These are phyloP conservation scores for Micrasema minimum DNA, from an alignment of 1,140 invertebrate genomes.

Conservation along the genomic window DNA sequence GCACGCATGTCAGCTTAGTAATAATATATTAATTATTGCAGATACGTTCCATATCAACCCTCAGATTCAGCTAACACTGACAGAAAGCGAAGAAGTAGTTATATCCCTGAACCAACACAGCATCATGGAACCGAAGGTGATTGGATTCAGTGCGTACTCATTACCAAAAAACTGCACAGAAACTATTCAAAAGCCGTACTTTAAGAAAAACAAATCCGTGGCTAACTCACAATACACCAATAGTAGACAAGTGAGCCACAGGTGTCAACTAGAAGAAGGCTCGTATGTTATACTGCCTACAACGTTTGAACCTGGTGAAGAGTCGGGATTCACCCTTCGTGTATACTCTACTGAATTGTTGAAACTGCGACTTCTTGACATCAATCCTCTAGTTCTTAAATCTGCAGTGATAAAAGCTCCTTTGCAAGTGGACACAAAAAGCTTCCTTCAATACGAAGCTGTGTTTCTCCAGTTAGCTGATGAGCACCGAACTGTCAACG, in stretches of 20 bases:
- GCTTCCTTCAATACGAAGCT: conserved; percentile 87
- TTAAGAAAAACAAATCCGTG: conserved; percentile 88
- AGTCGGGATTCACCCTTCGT: conserved; percentile 85
- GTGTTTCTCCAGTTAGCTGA: conserved; percentile 91
- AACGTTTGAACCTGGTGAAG: conserved; percentile 91
- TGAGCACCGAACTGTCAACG: conserved; percentile 88
- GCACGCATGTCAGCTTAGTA: no score
- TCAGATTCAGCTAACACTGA: conserved; percentile 83
- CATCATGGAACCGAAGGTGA: conserved; percentile 92
- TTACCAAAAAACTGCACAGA: conserved; percentile 67
- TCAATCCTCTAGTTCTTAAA: conserved; percentile 76
- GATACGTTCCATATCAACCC: conserved; percentile 96
- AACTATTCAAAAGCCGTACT: conserved; percentile 79
- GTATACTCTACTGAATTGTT: conserved; percentile 85
- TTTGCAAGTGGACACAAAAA: conserved; percentile 73
- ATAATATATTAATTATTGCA: no score
- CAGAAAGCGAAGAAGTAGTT: conserved; percentile 86
- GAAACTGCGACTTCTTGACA: conserved; percentile 86
- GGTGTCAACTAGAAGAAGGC: conserved; percentile 85
- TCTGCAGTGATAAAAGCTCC: conserved; percentile 80
- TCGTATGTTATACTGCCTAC: conserved; percentile 89
- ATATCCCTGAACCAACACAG: conserved; percentile 91
- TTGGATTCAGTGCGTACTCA: conserved; percentile 91
- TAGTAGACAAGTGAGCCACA: conserved; percentile 84
- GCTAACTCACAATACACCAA: conserved; percentile 94